These are phyloP conservation scores for Leptinotarsa juncta DNA, from an alignment of 2,888 invertebrate species.

Conservation along the genomic window DNA sequence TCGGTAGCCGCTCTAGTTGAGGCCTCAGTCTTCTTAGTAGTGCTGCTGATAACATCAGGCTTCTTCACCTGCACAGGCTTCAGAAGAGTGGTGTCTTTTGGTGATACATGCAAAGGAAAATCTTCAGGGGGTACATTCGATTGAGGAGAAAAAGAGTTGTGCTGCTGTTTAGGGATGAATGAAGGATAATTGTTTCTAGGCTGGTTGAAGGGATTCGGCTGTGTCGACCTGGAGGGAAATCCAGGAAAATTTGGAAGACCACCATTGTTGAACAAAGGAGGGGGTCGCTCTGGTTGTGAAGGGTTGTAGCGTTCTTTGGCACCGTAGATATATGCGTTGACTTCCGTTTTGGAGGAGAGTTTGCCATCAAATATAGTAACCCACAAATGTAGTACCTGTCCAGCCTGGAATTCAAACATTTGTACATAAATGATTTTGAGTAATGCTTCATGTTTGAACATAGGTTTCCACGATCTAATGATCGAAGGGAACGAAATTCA, in stretches of 20 bases:
- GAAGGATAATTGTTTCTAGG: constrained; percentile 48
- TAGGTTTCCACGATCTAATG: too few species aligned
- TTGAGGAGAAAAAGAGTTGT: neutral
- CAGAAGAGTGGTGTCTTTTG: constrained; percentile 41
- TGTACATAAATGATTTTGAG: neutral
- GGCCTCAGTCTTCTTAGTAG: constrained; percentile 33
- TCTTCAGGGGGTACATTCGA: neutral
- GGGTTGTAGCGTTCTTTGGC: constrained; percentile 51
- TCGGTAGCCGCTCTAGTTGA: constrained; percentile 38
- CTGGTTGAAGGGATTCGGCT: constrained; percentile 54
- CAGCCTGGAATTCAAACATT: constrained; percentile 69
- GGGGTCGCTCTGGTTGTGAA: constrained; percentile 43
- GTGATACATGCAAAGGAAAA: neutral
- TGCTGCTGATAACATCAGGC: constrained; percentile 30
- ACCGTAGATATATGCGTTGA: constrained; percentile 73
- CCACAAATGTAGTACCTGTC: constrained; percentile 75
- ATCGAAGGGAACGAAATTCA: too few species aligned
- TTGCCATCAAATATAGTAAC: constrained; percentile 77
- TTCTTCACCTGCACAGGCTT: constrained; percentile 39
- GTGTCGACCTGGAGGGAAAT: constrained; percentile 45
- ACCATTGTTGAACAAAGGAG: constrained; percentile 27
- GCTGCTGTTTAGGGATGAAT: constrained; percentile 32
- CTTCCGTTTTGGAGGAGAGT: constrained; percentile 75
- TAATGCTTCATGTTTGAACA: neutral
- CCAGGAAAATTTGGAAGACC: constrained; percentile 52